phyloP scores from a whole-genome alignment of 2,888 invertebrate species.

The Drosophila histrio region DNA sequence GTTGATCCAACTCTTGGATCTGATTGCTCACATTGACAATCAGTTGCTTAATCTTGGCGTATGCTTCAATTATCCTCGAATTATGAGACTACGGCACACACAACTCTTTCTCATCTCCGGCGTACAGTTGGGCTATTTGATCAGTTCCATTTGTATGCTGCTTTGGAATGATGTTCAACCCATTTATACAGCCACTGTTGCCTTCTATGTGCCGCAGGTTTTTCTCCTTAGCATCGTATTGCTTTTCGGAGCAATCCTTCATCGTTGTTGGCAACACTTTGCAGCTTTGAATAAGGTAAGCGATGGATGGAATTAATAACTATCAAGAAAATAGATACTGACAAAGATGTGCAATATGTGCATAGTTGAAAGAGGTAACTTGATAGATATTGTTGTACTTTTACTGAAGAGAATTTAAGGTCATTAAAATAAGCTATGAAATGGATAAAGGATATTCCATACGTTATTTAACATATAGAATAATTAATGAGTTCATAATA shows the following conservation, averaged over 20 bases:
- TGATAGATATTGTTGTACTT: too few species aligned
- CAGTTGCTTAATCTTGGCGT: slow-evolving; percentile 76
- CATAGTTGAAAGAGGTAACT: too few species aligned
- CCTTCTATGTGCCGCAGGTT: slow-evolving; percentile 82
- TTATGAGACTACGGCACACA: slow-evolving; percentile 72
- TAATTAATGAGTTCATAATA: too few species aligned
- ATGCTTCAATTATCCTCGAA: slow-evolving; percentile 75
- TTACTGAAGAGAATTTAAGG: too few species aligned
- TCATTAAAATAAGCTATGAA: too few species aligned
- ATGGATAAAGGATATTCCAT: too few species aligned
- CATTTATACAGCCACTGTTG: slow-evolving; percentile 79
- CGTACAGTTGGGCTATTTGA: slow-evolving; percentile 75
- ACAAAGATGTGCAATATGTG: too few species aligned
- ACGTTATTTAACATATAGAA: too few species aligned
- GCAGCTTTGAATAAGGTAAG: slow-evolving; percentile 80
- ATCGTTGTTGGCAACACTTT: slow-evolving; percentile 78
- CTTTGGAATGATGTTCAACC: slow-evolving; percentile 78
- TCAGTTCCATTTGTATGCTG: slow-evolving; percentile 78
- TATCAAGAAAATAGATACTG: too few species aligned
- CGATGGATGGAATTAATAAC: neutral
- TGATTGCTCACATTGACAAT: slow-evolving; percentile 69
- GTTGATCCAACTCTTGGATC: slow-evolving; percentile 69
- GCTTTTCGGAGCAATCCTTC: slow-evolving; percentile 73
- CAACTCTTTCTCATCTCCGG: slow-evolving; percentile 62
- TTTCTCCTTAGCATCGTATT: slow-evolving; percentile 80